Evolutionary conservation across 2,113 vertebrate genomes (phyloP), one percentile per base, ranked within the genome.

Genomic region (Vidua chalybeata): DNA sequence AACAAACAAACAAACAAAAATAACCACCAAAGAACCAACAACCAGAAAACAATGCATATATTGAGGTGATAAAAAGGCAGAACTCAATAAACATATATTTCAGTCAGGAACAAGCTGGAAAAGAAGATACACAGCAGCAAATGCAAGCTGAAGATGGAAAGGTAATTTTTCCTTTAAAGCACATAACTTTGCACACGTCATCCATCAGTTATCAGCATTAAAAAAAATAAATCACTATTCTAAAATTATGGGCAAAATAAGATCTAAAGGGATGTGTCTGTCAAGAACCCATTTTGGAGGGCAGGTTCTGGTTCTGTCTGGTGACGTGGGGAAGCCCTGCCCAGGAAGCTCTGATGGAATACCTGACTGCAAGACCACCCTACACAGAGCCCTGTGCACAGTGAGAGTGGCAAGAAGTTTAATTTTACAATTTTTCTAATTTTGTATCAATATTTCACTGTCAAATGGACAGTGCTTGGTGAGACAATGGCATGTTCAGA

Each of bases 351-450:
- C 35, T 33, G 14, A 64, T 13, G 15, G 24, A 66, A 17, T 9
- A 48, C 35, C 26, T 10, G 24, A 73, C 13, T 46, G 5, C 4
- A 88, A 51, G 16, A 52, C 9, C 33, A 51, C 4, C 14, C 23
- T 62, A 24, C 16, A 43, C 0, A 91, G 7, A 82, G 22, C 9
- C 9, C 28, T 39, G 6, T 2, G 7, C 3, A 31, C 4, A 81
- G 26, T 67, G 3, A 61, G 5, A 59, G 23, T 0, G 15, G 21
- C 11, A 51, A 59, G 54, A 55, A 63, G 8, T 10, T 55, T 35
- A 15, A 15, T 45, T 82, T 87, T 17, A 8, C 18, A 21, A 0
- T 23, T 72, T 79, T 59, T 51, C n/a, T 48, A 37, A 23, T 10
- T 69, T 79, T 28, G 1, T 26, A 45, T 19, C 23, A 66, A 6